Evolutionary conservation across 2,797 vertebrate genomes (phyloP).

Genomic region (Graptemys geographica): DNA sequence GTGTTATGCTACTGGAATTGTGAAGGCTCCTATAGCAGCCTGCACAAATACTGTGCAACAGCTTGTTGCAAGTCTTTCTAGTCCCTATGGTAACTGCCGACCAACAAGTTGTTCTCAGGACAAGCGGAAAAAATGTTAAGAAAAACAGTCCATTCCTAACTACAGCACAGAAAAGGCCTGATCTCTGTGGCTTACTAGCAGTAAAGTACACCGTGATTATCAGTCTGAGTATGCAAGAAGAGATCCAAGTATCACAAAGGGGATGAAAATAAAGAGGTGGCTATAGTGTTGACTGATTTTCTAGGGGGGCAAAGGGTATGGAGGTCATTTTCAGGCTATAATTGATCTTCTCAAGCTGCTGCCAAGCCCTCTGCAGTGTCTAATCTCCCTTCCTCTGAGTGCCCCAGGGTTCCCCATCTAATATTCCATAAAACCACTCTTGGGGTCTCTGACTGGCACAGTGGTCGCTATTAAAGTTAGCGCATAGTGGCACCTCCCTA

Average conservation of each 20-base stretch:
- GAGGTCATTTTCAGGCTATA: constrained; percentile 29
- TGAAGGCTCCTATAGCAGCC: constrained; percentile 15
- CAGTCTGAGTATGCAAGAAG: constrained; percentile 35
- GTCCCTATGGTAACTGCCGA: constrained; percentile 70
- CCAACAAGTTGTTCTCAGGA: constrained; percentile 64
- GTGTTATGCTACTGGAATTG: background rate
- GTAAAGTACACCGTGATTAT: constrained; percentile 15
- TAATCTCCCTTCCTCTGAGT: background rate
- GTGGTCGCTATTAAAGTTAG: constrained; percentile 3
- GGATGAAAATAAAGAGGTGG: constrained; percentile 46
- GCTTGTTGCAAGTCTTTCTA: constrained; percentile 46
- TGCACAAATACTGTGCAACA: constrained; percentile 37
- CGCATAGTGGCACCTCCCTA: background rate
- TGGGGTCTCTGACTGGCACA: background rate
- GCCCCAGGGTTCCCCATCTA: background rate
- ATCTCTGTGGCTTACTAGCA: constrained; percentile 44
- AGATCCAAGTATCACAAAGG: constrained; percentile 65
- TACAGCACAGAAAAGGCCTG: constrained; percentile 47
- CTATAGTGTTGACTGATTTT: background rate
- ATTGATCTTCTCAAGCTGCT: constrained; percentile 49
- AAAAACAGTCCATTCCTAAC: constrained; percentile 71
- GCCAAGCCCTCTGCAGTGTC: background rate
- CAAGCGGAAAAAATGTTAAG: constrained; percentile 65
- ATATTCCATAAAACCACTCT: constrained; percentile 31
- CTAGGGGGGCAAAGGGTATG: background rate